Percentiles rank a stretch among this genome's conserved stretches.
Evolutionary conservation across 2,113 vertebrate genomes (phyloP).

Genomic region (Salvator merianae): DNA sequence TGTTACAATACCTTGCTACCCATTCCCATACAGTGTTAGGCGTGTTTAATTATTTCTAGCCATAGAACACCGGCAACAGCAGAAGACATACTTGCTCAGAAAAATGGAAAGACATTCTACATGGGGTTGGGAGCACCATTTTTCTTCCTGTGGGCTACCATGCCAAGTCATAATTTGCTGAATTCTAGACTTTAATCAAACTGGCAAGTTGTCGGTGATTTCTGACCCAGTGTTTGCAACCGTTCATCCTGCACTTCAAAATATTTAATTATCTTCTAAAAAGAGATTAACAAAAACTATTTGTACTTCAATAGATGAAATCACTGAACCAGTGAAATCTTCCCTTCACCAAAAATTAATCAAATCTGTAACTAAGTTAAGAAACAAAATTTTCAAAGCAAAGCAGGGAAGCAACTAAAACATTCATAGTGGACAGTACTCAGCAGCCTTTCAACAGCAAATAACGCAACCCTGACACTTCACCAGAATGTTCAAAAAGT

Average conservation of each 20-base stretch:
- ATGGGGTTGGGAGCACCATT: background rate
- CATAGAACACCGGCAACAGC: background rate
- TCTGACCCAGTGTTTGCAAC: slow-evolving; percentile 25
- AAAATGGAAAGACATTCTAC: background rate
- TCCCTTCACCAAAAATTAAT: background rate
- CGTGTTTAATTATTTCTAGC: background rate
- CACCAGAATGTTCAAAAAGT: slow-evolving; percentile 63
- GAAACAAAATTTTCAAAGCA: slow-evolving; percentile 32
- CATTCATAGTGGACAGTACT: slow-evolving; percentile 56
- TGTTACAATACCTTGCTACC: background rate
- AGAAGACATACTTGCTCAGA: background rate
- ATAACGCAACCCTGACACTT: slow-evolving; percentile 55
- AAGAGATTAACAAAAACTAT: slow-evolving; percentile 45
- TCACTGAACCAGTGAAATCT: slow-evolving; percentile 23
- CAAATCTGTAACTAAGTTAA: slow-evolving; percentile 30
- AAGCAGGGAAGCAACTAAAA: slow-evolving; percentile 49
- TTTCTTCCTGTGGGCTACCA: background rate
- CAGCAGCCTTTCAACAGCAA: slow-evolving; percentile 47
- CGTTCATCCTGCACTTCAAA: slow-evolving; percentile 44
- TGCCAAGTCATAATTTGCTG: background rate
- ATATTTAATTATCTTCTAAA: slow-evolving; percentile 38
- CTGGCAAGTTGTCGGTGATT: slow-evolving; percentile 25
- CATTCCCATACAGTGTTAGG: background rate
- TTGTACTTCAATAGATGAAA: slow-evolving; percentile 42
- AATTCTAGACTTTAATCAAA: slow-evolving; percentile 24